Percentiles rank a stretch among this genome's conserved stretches.
These are phyloP conservation scores for Limenitis camilla DNA, from an alignment of 2,888 invertebrate species.

Conservation along the genomic window DNA sequence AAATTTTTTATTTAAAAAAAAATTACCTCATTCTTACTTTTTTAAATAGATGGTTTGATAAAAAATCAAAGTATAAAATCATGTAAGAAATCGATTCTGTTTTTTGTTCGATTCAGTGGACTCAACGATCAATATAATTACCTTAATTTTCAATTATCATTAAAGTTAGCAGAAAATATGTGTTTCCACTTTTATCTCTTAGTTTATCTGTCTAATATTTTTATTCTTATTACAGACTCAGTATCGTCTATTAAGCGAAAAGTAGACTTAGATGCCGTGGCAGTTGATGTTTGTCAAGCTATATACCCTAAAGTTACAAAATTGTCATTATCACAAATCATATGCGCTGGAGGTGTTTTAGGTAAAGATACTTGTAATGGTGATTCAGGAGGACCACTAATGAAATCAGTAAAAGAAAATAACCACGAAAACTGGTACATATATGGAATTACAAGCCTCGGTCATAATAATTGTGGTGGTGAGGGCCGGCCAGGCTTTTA, in stretches of 20 bases:
- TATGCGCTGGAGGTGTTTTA: conserved; percentile 75
- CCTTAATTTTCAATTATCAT: no score
- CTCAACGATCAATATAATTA: no score
- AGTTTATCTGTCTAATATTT: background rate
- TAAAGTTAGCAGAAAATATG: background rate
- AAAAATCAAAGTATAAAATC: no score
- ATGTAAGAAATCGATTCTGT: no score
- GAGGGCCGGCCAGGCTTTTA: conserved; percentile 76
- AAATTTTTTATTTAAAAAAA: no score
- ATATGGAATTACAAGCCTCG: no score
- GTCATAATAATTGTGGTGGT: conserved; percentile 38
- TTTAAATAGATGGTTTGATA: no score
- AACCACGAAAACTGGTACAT: no score
- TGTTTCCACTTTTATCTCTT: background rate
- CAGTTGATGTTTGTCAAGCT: conserved; percentile 35
- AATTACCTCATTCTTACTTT: no score
- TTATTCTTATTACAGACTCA: conserved; percentile 25
- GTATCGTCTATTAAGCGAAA: conserved; percentile 40
- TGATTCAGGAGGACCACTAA: conserved; percentile 78
- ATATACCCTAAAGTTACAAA: conserved; percentile 31
- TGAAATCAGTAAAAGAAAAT: no score
- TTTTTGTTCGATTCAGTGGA: no score
- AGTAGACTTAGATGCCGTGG: conserved; percentile 48
- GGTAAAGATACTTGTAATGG: conserved; percentile 73
- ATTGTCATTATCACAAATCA: conserved; percentile 26